A percentile compares a stretch with the other conserved stretches of the same genome.
Conservation (phyloP, 2,113 vertebrate genomes). For the Acinonyx jubatus region DNA sequence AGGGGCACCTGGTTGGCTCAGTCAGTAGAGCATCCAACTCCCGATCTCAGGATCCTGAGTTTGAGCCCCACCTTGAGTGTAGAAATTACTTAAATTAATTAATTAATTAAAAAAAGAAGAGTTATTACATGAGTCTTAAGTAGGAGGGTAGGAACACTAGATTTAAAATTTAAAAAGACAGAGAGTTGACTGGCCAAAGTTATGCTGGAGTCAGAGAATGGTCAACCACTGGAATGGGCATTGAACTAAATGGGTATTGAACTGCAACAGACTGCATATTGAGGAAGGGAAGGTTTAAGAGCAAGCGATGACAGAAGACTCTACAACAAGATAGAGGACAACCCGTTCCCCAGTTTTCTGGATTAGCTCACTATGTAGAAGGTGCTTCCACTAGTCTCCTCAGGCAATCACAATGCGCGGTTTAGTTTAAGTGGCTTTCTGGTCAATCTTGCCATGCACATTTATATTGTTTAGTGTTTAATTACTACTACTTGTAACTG, state of each 20-base stretch:
- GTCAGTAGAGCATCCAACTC: too few relatives aligned
- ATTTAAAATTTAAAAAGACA: conserved; percentile 2
- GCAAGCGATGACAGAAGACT: not conserved
- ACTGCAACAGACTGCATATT: not conserved
- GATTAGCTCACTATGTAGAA: not conserved
- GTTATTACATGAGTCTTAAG: not conserved
- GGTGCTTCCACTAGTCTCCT: not conserved
- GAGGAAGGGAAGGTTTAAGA: not conserved
- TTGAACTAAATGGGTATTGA: not conserved
- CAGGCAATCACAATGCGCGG: not conserved
- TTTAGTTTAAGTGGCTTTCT: not conserved
- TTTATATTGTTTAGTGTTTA: not conserved
- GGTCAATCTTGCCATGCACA: not conserved
- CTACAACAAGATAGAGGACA: not conserved
- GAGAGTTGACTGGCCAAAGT: not conserved
- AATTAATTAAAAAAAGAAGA: not conserved
- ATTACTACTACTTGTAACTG: not conserved
- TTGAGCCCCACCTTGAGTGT: too few relatives aligned
- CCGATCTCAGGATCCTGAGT: too few relatives aligned
- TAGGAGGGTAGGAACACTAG: not conserved
- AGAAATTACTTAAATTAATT: too few relatives aligned
- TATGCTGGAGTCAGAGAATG: not conserved
- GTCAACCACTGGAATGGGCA: not conserved
- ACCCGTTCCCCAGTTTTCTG: not conserved
- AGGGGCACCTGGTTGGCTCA: too few relatives aligned